Evolutionary conservation across 2,888 invertebrate genomes (phyloP).

Genomic region (Leptura quadrifasciata): DNA sequence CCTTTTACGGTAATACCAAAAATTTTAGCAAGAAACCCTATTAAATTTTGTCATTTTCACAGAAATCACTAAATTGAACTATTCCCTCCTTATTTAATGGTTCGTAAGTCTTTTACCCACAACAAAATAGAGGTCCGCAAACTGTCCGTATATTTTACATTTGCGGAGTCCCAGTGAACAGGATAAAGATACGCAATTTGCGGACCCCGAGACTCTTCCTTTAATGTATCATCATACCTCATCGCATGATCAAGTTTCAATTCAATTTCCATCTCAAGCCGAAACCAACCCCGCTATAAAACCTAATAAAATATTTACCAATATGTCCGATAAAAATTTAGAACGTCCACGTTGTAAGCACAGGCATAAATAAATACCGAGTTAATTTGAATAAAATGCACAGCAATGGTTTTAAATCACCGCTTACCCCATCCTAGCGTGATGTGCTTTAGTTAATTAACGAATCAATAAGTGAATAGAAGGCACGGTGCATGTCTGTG

Average conservation of each 20-base stretch:
- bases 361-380: not conserved
- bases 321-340: conserved; percentile 1
- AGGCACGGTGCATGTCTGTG: not conserved
- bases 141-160: too few species aligned
- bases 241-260: not conserved
- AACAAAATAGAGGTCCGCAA: too few species aligned
- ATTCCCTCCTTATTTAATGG: too few species aligned
- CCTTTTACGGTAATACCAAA: too few species aligned
- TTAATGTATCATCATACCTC: not conserved
- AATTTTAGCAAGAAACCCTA: too few species aligned
- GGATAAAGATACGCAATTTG: too few species aligned
- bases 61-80: too few species aligned
- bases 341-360: not conserved
- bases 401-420: conserved; percentile 7
- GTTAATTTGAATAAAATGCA: conserved; percentile 4
- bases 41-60: too few species aligned
- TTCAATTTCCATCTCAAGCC: not conserved
- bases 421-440: not conserved
- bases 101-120: too few species aligned
- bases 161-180: too few species aligned
- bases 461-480: conserved; percentile 7
- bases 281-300: not conserved
- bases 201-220: too few species aligned
- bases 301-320: not conserved
- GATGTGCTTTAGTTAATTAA: conserved; percentile 3